A percentile compares a stretch with the other conserved stretches of the same genome.
Conservation (phyloP, 2,888 invertebrate species). For the Rhorus exstirpatorius region DNA sequence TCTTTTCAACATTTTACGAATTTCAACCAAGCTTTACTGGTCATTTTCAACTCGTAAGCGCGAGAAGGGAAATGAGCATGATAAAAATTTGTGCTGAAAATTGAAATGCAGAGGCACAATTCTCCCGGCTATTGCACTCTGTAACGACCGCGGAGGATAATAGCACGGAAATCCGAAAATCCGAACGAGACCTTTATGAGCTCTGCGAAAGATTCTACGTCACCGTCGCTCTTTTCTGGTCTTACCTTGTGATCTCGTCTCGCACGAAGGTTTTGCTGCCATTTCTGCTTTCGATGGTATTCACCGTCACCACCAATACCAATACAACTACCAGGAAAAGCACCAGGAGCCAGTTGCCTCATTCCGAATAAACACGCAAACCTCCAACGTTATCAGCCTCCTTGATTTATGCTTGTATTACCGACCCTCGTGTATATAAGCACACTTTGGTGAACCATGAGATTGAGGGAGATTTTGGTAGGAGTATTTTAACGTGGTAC, state of each 20-base stretch:
- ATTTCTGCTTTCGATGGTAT: conserved; percentile 50
- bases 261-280: conserved; percentile 12
- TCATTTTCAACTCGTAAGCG: background rate
- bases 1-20: too few relatives aligned
- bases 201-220: conserved; percentile 46
- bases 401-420: conserved; percentile 43
- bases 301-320: conserved; percentile 10
- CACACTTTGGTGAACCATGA: conserved; percentile 30
- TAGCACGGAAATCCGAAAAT: conserved; percentile 28
- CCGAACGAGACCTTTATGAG: conserved; percentile 49
- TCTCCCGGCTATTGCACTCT: background rate
- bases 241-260: conserved; percentile 50
- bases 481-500: conserved; percentile 49
- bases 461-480: conserved; percentile 43
- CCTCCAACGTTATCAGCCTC: conserved; percentile 16
- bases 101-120: background rate
- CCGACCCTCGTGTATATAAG: background rate
- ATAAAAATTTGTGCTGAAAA: conserved; percentile 14
- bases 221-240: conserved; percentile 51
- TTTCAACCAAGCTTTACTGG: too few relatives aligned
- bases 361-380: conserved; percentile 42
- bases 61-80: background rate
- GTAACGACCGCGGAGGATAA: background rate
- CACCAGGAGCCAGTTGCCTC: conserved; percentile 15
- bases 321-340: background rate